A percentile compares a stretch with the other conserved stretches of the same genome.
Evolutionary conservation across 2,888 invertebrate species (phyloP).

Genomic region (Xanthia togata): DNA sequence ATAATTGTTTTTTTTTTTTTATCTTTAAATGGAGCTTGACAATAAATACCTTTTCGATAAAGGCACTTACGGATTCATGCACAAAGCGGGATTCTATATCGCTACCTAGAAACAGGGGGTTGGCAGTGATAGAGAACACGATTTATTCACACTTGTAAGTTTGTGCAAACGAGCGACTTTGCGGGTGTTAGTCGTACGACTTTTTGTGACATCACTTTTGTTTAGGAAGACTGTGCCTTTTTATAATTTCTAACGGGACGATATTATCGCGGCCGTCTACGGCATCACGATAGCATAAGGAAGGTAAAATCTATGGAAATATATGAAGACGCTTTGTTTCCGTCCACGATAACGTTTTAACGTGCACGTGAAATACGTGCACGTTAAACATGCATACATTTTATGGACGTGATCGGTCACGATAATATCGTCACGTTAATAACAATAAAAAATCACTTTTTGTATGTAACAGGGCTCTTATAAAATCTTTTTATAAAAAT

Average conservation of each 20-base stretch:
- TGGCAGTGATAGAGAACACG: conserved; percentile 58
- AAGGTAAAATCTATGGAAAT: neutral
- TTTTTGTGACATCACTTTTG: conserved; percentile 47
- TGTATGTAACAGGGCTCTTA: neutral
- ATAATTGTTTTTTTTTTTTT: conserved; percentile 40
- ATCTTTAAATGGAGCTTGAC: conserved; percentile 46
- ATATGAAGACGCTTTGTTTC: neutral
- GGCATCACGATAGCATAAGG: too few species aligned
- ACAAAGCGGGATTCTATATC: conserved; percentile 36
- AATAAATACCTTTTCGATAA: conserved; percentile 51
- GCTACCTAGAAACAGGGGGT: conserved; percentile 24
- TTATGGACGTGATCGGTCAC: neutral
- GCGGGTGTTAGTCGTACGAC: conserved; percentile 31
- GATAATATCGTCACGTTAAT: neutral
- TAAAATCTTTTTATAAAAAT: conserved; percentile 38
- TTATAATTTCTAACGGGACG: neutral
- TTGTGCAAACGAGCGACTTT: conserved; percentile 33
- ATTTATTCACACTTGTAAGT: conserved; percentile 44
- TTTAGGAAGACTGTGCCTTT: conserved; percentile 3
- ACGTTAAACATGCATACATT: neutral
- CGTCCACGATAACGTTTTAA: neutral
- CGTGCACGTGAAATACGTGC: neutral
- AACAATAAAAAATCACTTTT: neutral
- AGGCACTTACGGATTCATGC: conserved; percentile 64
- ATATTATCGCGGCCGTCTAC: neutral